Evolutionary conservation across 2,888 invertebrate genomes (phyloP), one percentile per base, ranked within the genome.

Genomic region (Ceramica pisi): DNA sequence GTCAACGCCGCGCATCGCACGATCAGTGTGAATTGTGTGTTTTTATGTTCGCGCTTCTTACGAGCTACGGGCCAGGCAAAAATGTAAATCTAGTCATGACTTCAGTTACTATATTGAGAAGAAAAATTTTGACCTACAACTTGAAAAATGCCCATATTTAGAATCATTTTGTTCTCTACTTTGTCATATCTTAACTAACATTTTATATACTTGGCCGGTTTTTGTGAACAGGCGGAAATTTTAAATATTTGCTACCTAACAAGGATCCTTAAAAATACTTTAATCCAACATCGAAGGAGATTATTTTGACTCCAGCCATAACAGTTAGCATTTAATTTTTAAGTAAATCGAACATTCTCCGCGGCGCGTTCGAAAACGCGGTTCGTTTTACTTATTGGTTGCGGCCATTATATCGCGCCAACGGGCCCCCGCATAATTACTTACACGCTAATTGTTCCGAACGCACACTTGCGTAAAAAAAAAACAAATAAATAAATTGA

Each of bases 341-440:
- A 75, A 78, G 77, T n/a, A 81, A 83, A 84, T 72, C 78, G 77
- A 82, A 83, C 72, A 82, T 81, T 84, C 81, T 83, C 81, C 64
- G 80, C 83, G 79, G 79, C 75, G 81, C 82, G 69, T 86, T 85
- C 82, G 71, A 80, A 88, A 85, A 87, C 80, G 86, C 86, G 86
- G 83, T 86, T 85, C 88, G 86, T 90, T 92, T 90, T 89, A 91
- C 88, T 90, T 91, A 92, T 91, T 92, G 88, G 85, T 85, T 79
- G 85, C 88, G 86, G 85, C 87, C 90, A 92, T 93, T 92, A 93
- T 88, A 85, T 88, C 78, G 83, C 82, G 85, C 87, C 89, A 91
- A 87, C 89, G 89, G 90, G 84, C 88, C 87, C 87, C 88, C 89
- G 92, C 91, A 90, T 93, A 94, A 94, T 94, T 94, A 92, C 92